Base-by-base conservation (phyloP, 2,888 invertebrate genomes). In the Eristalis intricaria region DNA sequence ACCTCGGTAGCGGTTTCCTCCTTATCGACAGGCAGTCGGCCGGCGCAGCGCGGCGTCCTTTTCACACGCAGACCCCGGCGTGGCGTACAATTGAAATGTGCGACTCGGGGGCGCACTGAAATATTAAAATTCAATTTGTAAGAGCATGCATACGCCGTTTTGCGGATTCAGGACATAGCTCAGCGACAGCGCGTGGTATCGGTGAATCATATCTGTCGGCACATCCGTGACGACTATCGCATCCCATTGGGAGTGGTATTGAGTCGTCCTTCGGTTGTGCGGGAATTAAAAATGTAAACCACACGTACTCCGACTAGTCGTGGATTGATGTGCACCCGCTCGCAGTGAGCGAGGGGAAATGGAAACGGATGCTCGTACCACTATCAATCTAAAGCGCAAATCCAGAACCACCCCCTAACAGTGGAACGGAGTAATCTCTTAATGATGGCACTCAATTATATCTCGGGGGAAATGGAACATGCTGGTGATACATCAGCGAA, bases 401-500 rank as follows among this genome's bases (percentile, higher is more conserved):
- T 43, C 43, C 43, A 43, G 19, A 50, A 1, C 8, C 32, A 8
- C 32, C 8, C 1, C 32, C 32, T 7, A 50, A 2, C 50, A 50
- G 50, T 8, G 19, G 19, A 2, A 50, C 50, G 7, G 50, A 19
- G 8, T 19, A 19, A n/a, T 50, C 50, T 50, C 50, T 50, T 50
- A 50, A 50, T 50, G 50, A 50, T 50, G 50, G 50, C 50, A 50
- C 50, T 50, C 50, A 50, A 50, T 50, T 50, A 50, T 50, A 7
- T 50, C 19, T n/a, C 19, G 50, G 50, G 50, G 50, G 19, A 50
- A 50, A 50, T 8, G 50, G 50, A 50, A 19, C 50, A 50, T 70
- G 15, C 26, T 38, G 38, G 60, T 23, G 60, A 70, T 70, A 70
- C 60, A 70, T 70, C 58, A 60, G 23, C 26, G 70, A 23, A 38